Evolutionary conservation across 2,888 invertebrate genomes (phyloP), one percentile per base, ranked within the genome.

Genomic region (Drosophila rellima): DNA sequence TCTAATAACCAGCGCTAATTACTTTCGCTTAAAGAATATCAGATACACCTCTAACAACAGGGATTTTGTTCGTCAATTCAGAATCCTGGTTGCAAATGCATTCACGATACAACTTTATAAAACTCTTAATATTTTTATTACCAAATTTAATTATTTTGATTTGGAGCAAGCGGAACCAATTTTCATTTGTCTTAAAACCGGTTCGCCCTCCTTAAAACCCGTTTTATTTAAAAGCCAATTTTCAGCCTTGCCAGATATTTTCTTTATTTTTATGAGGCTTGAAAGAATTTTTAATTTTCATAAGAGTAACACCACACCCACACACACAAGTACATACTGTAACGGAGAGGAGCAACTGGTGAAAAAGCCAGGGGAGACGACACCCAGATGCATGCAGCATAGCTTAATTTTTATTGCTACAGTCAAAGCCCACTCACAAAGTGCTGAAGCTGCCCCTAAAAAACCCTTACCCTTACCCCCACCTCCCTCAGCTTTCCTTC

Each of bases 271-370:
- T 71, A 72, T 63, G 72, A 39, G 54, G 54, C 67, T 84, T 75
- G 60, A 74, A 68, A 75, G 88, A 83, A 83, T 81, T 89, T 87
- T 89, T 89, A 85, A 89, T 89, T 89, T 85, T 74, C 79, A 89
- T 81, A 88, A 89, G 82, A 84, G 89, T 75, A 52, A 57, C 62
- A 62, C 65, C 60, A 26, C 67, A 35, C 60, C 20, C 52, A 31
- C 57, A 23, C 44, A 31, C 20, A 33, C 35, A 40, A 7, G 18
- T 35, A 50, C 40, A 33, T 15, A 60, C 63, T 48, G 17, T 18
- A 6, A 52, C 47, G 47, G 35, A 35, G 42, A 47, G 20, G 23
- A 3, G 39, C 37, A 42, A 35, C 20, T 52, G 26, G 29, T 18
- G 17, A 51, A 64, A 63, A 56, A 42, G 56, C 39, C 50, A 64